Conservation (phyloP, 1,140 invertebrate species). For the Ganaspis sp. region DNA sequence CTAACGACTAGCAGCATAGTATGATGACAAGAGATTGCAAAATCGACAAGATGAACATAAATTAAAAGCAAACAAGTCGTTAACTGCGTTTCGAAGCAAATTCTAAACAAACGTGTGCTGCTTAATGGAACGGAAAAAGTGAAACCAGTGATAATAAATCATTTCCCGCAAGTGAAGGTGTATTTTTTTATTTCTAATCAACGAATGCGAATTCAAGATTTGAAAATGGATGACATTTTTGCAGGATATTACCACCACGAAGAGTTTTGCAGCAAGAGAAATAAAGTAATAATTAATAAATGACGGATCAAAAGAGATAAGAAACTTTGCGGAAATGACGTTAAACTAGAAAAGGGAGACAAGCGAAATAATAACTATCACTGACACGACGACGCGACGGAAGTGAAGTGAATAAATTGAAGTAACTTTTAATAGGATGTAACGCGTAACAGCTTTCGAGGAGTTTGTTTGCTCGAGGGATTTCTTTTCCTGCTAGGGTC, state of each 20-base stretch:
- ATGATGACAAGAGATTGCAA: conserved; percentile 20
- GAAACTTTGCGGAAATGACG: neutral
- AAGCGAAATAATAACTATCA: conserved; percentile 22
- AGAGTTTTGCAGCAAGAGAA: too few relatives aligned
- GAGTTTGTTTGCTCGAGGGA: conserved; percentile 35
- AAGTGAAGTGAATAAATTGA: conserved; percentile 10
- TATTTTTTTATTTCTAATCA: too few relatives aligned
- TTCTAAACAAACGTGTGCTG: neutral
- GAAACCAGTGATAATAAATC: neutral
- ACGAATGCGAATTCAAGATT: too few relatives aligned
- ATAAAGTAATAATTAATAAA: neutral
- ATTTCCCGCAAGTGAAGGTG: too few relatives aligned
- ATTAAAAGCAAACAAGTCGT: conserved; percentile 23
- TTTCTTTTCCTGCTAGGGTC: conserved; percentile 11
- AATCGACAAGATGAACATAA: conserved; percentile 4
- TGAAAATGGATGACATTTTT: too few relatives aligned
- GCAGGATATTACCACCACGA: neutral
- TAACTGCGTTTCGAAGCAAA: neutral
- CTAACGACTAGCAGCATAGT: neutral
- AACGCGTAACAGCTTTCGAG: conserved; percentile 29
- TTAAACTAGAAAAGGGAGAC: neutral
- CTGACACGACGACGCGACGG: neutral
- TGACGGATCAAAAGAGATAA: neutral
- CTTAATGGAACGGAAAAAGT: neutral
- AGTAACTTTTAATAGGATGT: conserved; percentile 26